Percentiles rank a stretch among this genome's conserved stretches.
Evolutionary conservation across 1,140 invertebrate genomes (phyloP).

Genomic region (Leucophenga varia): DNA sequence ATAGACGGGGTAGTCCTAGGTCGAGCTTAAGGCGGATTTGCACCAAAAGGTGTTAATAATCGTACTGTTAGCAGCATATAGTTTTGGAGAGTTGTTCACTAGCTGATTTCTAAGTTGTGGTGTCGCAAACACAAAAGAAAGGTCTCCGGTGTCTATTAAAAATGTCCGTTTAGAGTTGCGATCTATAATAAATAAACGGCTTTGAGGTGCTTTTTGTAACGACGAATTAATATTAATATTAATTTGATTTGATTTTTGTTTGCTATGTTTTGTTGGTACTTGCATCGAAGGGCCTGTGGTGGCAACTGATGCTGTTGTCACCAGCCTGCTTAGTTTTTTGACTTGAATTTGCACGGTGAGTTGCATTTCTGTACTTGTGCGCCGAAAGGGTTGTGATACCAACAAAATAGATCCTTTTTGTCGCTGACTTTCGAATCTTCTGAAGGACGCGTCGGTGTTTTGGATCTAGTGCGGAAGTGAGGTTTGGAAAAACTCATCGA

Average conservation of each 20-base stretch:
- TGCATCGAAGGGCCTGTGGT: neutral
- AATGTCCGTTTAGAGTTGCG: neutral
- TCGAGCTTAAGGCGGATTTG: conserved; percentile 32
- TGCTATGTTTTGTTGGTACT: neutral
- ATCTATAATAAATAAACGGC: neutral
- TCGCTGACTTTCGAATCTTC: neutral
- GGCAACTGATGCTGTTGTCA: conserved; percentile 1
- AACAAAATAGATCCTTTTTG: neutral
- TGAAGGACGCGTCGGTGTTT: too few species aligned
- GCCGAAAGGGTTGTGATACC: conserved; percentile 1
- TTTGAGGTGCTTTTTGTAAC: too few species aligned
- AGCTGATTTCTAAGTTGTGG: too few species aligned
- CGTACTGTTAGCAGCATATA: conserved; percentile 4
- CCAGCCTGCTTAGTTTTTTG: conserved; percentile 5
- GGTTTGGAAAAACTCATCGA: neutral
- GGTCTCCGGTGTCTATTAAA: conserved; percentile 1
- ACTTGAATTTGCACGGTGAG: neutral
- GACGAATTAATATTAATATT: neutral
- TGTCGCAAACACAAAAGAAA: neutral
- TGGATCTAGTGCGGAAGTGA: too few species aligned
- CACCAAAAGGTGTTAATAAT: conserved; percentile 48
- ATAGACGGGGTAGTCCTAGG: conserved; percentile 36
- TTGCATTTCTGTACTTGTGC: neutral
- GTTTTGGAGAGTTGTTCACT: too few species aligned
- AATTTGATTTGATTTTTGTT: neutral